Base-by-base conservation (phyloP, 2,113 vertebrate genomes). In the Mesembrinibis cayennensis region DNA sequence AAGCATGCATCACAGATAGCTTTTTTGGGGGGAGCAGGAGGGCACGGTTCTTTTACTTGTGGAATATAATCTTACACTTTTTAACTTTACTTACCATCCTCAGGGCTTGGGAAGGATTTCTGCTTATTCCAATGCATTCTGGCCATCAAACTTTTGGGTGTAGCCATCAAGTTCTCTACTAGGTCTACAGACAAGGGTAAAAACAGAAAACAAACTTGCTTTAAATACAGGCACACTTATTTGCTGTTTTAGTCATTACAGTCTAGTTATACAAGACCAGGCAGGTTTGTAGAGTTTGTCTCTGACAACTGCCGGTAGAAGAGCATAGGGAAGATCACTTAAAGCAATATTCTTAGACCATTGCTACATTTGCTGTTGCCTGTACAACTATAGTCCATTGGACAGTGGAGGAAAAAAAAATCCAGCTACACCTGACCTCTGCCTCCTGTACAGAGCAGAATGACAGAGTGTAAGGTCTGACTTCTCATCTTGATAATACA, bases 21-120 rank as follows among this genome's bases (percentile, higher is more conserved):
- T 47, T 26, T 14, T 6, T 16, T 14, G 2, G 6, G 14, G 6
- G 13, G 5, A 5, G 4, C 3, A 29, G 36, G 26, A 53, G 7
- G 8, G 11, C 3, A 44, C 32, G 13, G 16, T 6, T 13, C 34
- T 36, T 56, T 55, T 27, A 56, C 14, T 58, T 59, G 4, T 38
- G 6, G 9, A 38, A 12, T 61, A 59, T 56, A 30, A 38, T 21
- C 9, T 65, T 44, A 13, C 6, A 13, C 21, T 71, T 84, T 49
- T 49, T 20, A 61, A 34, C 12, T 79, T 36, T 6, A 12, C 38
- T 76, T 36, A 50, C 11, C n/a, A n/a, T n/a, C 25, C 8, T n/a
- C 13, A 72, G 58, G 27, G 12, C 21, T 66, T 66, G 15, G 40
- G 42, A 69, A 82, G 12, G 2, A 16, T 52, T 82, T 34, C 49